phyloP scores from a whole-genome alignment of 2,113 vertebrate genomes.

The Corythornis madagascariensis region DNA sequence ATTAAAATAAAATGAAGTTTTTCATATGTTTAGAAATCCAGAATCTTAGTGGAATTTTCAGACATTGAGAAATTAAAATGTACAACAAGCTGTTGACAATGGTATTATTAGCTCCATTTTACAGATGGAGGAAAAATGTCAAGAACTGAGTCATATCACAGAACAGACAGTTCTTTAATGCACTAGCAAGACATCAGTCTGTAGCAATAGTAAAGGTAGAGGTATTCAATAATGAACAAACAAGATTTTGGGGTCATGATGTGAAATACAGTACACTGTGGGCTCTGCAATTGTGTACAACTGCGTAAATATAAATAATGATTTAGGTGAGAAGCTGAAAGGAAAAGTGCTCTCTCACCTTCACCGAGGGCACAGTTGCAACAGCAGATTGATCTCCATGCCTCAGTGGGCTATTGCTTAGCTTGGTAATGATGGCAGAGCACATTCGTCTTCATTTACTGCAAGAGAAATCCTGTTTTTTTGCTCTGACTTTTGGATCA shows the following conservation, averaged over 20 bases:
- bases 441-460: constrained; percentile 34
- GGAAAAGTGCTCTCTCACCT: background rate
- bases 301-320: background rate
- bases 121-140: background rate
- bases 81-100: background rate
- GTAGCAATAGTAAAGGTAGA: background rate
- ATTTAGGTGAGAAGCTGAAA: background rate
- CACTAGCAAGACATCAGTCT: background rate
- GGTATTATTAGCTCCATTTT: background rate
- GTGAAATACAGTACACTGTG: background rate
- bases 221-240: background rate
- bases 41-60: background rate
- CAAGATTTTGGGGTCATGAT: background rate
- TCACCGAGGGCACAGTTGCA: constrained; percentile 16
- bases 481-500: constrained; percentile 9
- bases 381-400: constrained; percentile 27
- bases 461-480: constrained; percentile 7
- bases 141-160: background rate
- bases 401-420: constrained; percentile 9
- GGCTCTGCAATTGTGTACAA: background rate
- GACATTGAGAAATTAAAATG: background rate
- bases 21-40: background rate
- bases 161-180: background rate
- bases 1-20: constrained; percentile 32
- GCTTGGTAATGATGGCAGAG: background rate